Conservation (phyloP, 2,888 invertebrate species). For the Drosophila prolongata region DNA sequence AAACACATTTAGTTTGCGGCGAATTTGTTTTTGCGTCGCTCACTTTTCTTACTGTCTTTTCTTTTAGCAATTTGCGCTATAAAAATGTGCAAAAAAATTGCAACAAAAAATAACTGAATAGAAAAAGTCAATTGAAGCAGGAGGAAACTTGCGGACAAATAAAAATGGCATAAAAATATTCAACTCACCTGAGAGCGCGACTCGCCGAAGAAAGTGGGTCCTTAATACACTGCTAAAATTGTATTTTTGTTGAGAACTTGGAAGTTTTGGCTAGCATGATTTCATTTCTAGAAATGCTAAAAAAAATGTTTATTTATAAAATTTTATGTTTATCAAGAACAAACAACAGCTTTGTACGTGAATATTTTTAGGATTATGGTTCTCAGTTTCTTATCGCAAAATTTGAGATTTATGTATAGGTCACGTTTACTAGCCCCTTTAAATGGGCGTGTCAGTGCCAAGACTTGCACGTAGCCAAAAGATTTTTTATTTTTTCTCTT, state of each 20-base stretch:
- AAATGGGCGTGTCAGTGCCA: slow-evolving; percentile 21
- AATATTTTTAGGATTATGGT: too few species aligned
- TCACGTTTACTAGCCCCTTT: slow-evolving; percentile 22
- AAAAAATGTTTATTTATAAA: too few species aligned
- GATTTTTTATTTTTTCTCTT: slow-evolving; percentile 6
- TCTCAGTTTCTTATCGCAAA: not conserved
- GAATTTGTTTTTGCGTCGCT: slow-evolving; percentile 58
- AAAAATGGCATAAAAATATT: slow-evolving; percentile 53
- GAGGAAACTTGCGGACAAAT: slow-evolving; percentile 34
- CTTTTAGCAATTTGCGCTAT: slow-evolving; percentile 26
- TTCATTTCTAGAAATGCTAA: too few species aligned
- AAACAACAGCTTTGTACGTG: too few species aligned
- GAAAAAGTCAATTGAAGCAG: slow-evolving; percentile 3
- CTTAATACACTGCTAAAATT: not conserved
- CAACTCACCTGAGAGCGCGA: slow-evolving; percentile 38
- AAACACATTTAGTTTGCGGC: slow-evolving; percentile 69
- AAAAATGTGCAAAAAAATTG: slow-evolving; percentile 51
- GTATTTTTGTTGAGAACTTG: not conserved
- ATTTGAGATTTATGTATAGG: not conserved
- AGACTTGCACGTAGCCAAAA: slow-evolving; percentile 14
- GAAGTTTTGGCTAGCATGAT: too few species aligned
- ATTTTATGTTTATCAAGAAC: too few species aligned
- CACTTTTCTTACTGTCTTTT: slow-evolving; percentile 16
- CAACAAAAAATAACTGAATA: slow-evolving; percentile 18
- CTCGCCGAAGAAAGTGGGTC: not conserved